Percentiles rank a stretch among this genome's conserved stretches.
Evolutionary conservation across 1,140 invertebrate species (phyloP).

Genomic region (Teleopsis dalmanni): DNA sequence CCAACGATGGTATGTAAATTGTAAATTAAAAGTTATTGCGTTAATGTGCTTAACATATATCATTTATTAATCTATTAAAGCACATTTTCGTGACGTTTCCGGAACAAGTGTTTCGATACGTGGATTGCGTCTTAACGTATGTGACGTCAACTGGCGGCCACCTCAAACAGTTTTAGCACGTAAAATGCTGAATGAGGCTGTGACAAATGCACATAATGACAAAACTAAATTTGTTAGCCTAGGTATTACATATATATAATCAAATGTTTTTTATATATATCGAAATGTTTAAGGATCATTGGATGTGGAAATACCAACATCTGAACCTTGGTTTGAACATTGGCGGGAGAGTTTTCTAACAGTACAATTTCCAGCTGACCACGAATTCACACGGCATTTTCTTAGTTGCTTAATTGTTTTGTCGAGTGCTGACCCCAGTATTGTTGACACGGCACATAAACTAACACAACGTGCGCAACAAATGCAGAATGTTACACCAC

Average conservation of each 20-base stretch:
- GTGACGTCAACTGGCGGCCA: constrained; percentile 71
- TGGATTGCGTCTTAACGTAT: constrained; percentile 71
- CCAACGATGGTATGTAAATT: constrained; percentile 59
- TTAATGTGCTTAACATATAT: constrained; percentile 4
- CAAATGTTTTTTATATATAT: not conserved
- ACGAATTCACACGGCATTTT: constrained; percentile 92
- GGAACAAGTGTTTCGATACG: constrained; percentile 64
- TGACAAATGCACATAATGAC: constrained; percentile 62
- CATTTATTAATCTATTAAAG: constrained; percentile 42
- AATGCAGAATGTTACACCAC: constrained; percentile 63
- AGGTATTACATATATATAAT: constrained; percentile 3
- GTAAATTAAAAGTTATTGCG: not conserved
- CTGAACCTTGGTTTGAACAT: constrained; percentile 92
- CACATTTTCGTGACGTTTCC: constrained; percentile 74
- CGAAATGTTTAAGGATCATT: constrained; percentile 34
- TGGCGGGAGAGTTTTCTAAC: constrained; percentile 88
- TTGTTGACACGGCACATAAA: constrained; percentile 67
- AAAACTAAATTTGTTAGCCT: constrained; percentile 51
- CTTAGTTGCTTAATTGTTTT: constrained; percentile 84
- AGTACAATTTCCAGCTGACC: constrained; percentile 83
- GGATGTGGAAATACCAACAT: constrained; percentile 57
- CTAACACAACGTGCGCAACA: constrained; percentile 73
- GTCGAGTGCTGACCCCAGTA: constrained; percentile 72
- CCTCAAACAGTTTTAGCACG: constrained; percentile 75
- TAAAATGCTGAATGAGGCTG: constrained; percentile 81